These are phyloP conservation scores for Sialia sialis DNA, from an alignment of 2,113 vertebrate species.

Conservation along the genomic window DNA sequence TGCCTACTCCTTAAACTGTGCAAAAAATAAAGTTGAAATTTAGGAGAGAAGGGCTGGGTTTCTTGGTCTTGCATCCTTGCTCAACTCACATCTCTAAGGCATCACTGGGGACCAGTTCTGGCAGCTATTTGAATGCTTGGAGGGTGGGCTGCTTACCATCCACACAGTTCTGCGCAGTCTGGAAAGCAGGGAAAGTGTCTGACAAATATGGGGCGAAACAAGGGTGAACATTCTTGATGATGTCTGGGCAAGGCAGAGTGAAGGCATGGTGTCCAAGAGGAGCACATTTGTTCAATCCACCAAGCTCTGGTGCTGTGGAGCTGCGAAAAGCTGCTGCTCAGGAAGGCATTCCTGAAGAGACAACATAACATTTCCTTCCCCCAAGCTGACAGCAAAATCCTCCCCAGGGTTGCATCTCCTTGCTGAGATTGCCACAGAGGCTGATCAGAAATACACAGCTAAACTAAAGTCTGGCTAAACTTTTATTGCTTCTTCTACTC, in stretches of 20 bases:
- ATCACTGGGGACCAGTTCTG: not conserved
- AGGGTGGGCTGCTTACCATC: not conserved
- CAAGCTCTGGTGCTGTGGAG: not conserved
- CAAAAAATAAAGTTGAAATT: not conserved
- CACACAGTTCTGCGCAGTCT: not conserved
- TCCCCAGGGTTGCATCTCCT: not conserved
- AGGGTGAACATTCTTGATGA: not conserved
- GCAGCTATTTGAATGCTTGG: not conserved
- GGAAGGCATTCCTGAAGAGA: not conserved
- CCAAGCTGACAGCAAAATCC: not conserved
- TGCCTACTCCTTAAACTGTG: not conserved
- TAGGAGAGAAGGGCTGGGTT: not conserved
- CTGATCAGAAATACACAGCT: rapidly evolving
- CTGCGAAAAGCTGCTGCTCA: not conserved
- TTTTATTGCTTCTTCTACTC: not conserved
- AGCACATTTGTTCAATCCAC: not conserved
- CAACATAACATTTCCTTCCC: not conserved
- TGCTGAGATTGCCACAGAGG: not conserved
- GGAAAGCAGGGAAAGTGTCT: not conserved
- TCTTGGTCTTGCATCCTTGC: not conserved
- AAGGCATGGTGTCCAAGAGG: not conserved
- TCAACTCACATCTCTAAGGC: not conserved
- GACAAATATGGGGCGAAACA: not conserved
- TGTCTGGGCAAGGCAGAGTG: not conserved
- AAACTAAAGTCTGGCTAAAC: not conserved